These are phyloP conservation scores for Drosophila triauraria DNA, from an alignment of 1,140 invertebrate genomes.

Conservation along the genomic window DNA sequence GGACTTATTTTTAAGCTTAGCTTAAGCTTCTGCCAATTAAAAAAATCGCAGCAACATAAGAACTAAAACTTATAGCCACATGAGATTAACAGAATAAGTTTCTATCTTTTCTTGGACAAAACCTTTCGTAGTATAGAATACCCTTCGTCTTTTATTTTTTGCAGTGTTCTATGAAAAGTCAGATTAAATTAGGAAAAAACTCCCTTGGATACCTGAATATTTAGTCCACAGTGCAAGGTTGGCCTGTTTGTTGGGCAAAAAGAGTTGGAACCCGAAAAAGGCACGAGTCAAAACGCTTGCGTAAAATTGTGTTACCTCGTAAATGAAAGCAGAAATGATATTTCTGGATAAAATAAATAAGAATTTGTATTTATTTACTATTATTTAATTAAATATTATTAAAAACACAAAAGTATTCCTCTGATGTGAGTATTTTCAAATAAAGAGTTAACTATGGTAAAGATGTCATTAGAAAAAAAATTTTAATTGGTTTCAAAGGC, in stretches of 20 bases:
- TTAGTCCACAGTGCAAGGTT: not conserved
- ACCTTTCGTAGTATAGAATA: too few relatives aligned
- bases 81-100: not conserved
- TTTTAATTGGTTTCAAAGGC: not conserved
- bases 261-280: slow-evolving; percentile 1
- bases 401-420: too few relatives aligned
- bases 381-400: too few relatives aligned
- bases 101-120: too few relatives aligned
- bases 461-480: not conserved
- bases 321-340: not conserved
- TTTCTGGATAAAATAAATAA: too few relatives aligned
- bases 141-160: not conserved
- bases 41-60: too few relatives aligned
- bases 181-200: not conserved
- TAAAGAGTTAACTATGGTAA: too few relatives aligned
- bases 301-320: slow-evolving; percentile 3
- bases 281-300: slow-evolving; percentile 11
- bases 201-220: slow-evolving; percentile 29
- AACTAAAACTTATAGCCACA: not conserved
- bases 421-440: too few relatives aligned
- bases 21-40: not conserved
- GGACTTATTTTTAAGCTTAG: too few relatives aligned
- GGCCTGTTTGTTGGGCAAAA: not conserved
- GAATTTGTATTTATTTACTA: not conserved
- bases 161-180: not conserved